These are phyloP conservation scores for Acomys russatus DNA, from an alignment of 2,797 vertebrate genomes.

Conservation along the genomic window DNA sequence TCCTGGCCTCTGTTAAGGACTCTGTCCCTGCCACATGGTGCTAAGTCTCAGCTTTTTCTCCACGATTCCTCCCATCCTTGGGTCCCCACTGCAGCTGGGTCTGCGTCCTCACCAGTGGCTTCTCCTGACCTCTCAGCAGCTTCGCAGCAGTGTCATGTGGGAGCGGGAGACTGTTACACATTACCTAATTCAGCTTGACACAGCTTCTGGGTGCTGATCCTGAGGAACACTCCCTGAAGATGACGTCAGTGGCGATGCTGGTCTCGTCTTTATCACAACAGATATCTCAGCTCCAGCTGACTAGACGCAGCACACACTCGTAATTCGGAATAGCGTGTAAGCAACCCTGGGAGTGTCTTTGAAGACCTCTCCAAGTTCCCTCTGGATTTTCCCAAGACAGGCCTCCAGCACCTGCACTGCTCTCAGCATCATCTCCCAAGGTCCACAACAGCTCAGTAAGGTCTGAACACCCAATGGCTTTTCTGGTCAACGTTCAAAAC, in stretches of 20 bases:
- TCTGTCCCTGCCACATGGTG: neutral
- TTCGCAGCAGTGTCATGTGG: neutral
- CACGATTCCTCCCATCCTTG: neutral
- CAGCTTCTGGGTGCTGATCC: neutral
- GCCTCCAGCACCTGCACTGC: neutral
- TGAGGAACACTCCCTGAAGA: neutral
- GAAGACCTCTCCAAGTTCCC: neutral
- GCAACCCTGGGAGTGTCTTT: neutral
- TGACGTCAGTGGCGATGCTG: neutral
- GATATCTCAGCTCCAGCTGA: neutral
- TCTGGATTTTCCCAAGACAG: neutral
- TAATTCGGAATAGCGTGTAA: neutral
- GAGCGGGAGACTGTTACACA: neutral
- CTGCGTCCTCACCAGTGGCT: no score
- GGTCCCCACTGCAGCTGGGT: neutral
- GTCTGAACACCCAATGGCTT: neutral
- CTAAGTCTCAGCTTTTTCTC: neutral
- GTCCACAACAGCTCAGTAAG: neutral
- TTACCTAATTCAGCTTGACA: neutral
- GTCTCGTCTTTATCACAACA: neutral
- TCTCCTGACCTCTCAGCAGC: neutral
- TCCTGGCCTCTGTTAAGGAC: neutral
- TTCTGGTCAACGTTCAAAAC: no score
- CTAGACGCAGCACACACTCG: neutral
- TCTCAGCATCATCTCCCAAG: neutral